These are phyloP conservation scores for Gonatopus flavifemur DNA, from an alignment of 1,140 invertebrate genomes.

Conservation along the genomic window DNA sequence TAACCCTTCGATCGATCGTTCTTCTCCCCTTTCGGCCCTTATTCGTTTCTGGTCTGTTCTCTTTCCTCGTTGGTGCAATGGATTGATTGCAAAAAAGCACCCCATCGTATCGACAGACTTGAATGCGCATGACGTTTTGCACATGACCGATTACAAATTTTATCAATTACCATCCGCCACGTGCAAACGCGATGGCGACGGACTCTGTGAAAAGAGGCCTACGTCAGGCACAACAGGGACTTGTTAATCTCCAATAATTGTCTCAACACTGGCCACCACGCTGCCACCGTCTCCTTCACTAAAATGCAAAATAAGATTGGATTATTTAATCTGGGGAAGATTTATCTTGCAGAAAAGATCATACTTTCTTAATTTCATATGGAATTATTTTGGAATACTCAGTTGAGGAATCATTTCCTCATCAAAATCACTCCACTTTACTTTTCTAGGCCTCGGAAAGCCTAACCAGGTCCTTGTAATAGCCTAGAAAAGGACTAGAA, in stretches of 20 bases:
- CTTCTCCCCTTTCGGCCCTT: not conserved
- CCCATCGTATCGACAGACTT: slow-evolving; percentile 33
- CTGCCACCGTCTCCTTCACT: slow-evolving; percentile 57
- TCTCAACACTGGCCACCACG: slow-evolving; percentile 49
- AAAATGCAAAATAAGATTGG: slow-evolving; percentile 29
- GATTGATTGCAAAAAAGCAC: slow-evolving; percentile 22
- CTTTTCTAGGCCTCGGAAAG: no score
- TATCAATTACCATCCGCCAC: no score
- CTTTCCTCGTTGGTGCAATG: slow-evolving; percentile 5
- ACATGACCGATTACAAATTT: slow-evolving; percentile 19
- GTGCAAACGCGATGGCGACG: slow-evolving; percentile 24
- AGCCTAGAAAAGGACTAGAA: no score
- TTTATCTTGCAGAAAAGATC: not conserved
- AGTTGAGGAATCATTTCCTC: no score
- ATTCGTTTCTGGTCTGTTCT: not conserved
- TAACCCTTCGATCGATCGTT: no score
- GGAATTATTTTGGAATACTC: no score
- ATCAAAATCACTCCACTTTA: no score
- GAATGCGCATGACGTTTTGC: slow-evolving; percentile 23
- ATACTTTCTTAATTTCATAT: no score
- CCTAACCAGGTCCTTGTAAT: no score
- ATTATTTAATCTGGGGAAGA: no score
- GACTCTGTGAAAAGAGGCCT: slow-evolving; percentile 37
- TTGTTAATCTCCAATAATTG: slow-evolving; percentile 40
- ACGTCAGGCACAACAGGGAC: slow-evolving; percentile 48